phyloP scores from a whole-genome alignment of 2,113 vertebrate species.

The Melanerpes formicivorus region DNA sequence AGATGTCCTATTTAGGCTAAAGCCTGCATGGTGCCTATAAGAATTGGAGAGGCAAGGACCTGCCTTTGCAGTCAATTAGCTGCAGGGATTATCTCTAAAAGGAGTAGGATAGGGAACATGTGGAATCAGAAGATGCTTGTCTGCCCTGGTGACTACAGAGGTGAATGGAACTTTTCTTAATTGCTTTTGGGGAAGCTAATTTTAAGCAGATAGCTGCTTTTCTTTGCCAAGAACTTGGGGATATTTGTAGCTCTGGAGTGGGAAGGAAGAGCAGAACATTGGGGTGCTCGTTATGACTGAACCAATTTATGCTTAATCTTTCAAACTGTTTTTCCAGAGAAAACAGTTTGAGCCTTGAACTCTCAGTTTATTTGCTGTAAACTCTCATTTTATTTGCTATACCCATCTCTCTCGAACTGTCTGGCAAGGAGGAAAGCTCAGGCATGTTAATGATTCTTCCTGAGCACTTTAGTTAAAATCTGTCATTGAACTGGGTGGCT shows the following conservation, averaged over 20 bases:
- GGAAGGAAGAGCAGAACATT: not conserved
- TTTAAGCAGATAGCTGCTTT: not conserved
- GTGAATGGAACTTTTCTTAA: not conserved
- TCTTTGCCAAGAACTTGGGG: not conserved
- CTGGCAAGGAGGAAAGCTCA: not conserved
- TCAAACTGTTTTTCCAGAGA: not conserved
- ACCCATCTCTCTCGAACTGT: not conserved
- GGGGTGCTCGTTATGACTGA: fast-evolving
- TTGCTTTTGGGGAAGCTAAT: not conserved
- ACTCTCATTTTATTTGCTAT: not conserved
- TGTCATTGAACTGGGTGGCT: not conserved
- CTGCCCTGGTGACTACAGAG: not conserved
- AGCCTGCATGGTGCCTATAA: not conserved
- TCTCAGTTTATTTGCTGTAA: not conserved
- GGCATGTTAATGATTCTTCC: not conserved
- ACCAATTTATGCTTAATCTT: not conserved
- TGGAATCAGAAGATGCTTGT: not conserved
- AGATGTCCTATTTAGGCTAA: conserved; percentile 10
- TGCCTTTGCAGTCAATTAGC: not conserved
- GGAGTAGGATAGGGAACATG: not conserved
- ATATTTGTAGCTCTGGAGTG: not conserved
- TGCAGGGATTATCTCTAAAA: not conserved
- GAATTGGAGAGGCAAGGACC: not conserved
- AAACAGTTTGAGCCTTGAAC: not conserved
- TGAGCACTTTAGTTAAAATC: not conserved